A percentile compares a stretch with the other conserved stretches of the same genome.
phyloP scores from a whole-genome alignment of 2,888 invertebrate species.

The Danaus chrysippus region DNA sequence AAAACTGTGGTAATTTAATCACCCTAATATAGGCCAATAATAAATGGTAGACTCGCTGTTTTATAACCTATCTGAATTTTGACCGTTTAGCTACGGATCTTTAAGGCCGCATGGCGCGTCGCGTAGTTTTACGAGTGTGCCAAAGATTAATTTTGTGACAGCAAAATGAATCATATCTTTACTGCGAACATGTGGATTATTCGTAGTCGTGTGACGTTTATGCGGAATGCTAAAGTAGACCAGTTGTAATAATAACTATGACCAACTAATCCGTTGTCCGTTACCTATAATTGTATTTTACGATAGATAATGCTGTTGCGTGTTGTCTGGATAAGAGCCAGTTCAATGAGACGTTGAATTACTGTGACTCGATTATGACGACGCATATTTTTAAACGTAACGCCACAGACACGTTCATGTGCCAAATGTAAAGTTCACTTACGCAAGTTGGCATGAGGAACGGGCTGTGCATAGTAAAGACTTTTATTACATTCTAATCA shows the following conservation, averaged over 20 bases:
- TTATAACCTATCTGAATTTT: not conserved
- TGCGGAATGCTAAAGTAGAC: slow-evolving; percentile 1
- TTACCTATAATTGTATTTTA: slow-evolving; percentile 19
- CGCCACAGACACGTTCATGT: slow-evolving; percentile 67
- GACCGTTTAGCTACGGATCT: slow-evolving; percentile 35
- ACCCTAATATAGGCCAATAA: no score
- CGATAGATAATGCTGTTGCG: slow-evolving; percentile 34
- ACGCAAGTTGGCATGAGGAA: slow-evolving; percentile 75
- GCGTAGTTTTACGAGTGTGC: slow-evolving; percentile 37
- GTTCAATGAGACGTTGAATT: slow-evolving; percentile 53
- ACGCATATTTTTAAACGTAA: slow-evolving; percentile 76
- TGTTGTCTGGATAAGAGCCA: slow-evolving; percentile 62
- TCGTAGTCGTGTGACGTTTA: slow-evolving; percentile 14
- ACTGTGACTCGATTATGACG: slow-evolving; percentile 74
- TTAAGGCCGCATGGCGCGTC: slow-evolving; percentile 50
- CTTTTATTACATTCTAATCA: slow-evolving; percentile 6
- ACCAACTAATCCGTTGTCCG: slow-evolving; percentile 9
- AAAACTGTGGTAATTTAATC: no score
- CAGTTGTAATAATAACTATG: slow-evolving; percentile 9
- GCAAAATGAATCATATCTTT: slow-evolving; percentile 31
- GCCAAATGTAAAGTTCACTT: slow-evolving; percentile 78
- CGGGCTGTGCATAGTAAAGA: slow-evolving; percentile 47
- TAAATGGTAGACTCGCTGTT: not conserved
- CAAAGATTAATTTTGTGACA: slow-evolving; percentile 33
- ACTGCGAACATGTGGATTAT: slow-evolving; percentile 20